These are phyloP conservation scores for Papilio protenor DNA, from an alignment of 2,888 invertebrate genomes.

Conservation along the genomic window DNA sequence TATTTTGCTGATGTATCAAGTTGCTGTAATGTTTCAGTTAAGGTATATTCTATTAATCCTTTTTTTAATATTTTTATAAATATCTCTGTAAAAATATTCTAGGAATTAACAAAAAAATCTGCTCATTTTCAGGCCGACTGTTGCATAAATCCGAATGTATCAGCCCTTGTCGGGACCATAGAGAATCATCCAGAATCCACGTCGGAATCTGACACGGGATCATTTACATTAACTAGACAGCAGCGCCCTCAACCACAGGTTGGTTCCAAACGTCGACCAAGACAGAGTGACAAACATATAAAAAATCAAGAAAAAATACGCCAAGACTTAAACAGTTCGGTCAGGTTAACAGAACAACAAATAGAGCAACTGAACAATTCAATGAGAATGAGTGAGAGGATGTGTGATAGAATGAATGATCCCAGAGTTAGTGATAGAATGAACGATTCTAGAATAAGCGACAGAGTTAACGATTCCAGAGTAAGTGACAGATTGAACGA, in stretches of 20 bases:
- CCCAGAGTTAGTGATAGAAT: slow-evolving; percentile 61
- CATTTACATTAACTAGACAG: slow-evolving; percentile 75
- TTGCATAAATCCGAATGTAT: slow-evolving; percentile 76
- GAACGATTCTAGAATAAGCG: slow-evolving; percentile 52
- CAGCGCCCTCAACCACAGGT: slow-evolving; percentile 77
- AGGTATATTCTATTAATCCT: slow-evolving; percentile 60
- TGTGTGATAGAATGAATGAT: slow-evolving; percentile 57
- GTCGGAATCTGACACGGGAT: slow-evolving; percentile 78
- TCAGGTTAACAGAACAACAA: slow-evolving; percentile 61
- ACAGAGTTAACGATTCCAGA: slow-evolving; percentile 58
- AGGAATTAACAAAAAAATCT: background rate
- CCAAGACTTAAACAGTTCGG: slow-evolving; percentile 58
- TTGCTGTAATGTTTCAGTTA: slow-evolving; percentile 90
- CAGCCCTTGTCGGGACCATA: slow-evolving; percentile 79
- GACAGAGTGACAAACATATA: slow-evolving; percentile 67
- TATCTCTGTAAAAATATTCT: background rate
- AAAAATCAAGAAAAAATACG: slow-evolving; percentile 68
- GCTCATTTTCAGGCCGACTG: slow-evolving; percentile 71
- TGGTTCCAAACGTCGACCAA: slow-evolving; percentile 72
- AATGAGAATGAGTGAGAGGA: slow-evolving; percentile 55
- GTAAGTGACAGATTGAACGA: slow-evolving; percentile 66
- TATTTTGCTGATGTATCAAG: slow-evolving; percentile 95
- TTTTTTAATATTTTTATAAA: background rate
- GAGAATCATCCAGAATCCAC: slow-evolving; percentile 81
- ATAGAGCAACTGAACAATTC: slow-evolving; percentile 59